Percentiles rank a stretch among this genome's conserved stretches.
phyloP scores from a whole-genome alignment of 1,140 invertebrate genomes.

The Micrasema longulum region DNA sequence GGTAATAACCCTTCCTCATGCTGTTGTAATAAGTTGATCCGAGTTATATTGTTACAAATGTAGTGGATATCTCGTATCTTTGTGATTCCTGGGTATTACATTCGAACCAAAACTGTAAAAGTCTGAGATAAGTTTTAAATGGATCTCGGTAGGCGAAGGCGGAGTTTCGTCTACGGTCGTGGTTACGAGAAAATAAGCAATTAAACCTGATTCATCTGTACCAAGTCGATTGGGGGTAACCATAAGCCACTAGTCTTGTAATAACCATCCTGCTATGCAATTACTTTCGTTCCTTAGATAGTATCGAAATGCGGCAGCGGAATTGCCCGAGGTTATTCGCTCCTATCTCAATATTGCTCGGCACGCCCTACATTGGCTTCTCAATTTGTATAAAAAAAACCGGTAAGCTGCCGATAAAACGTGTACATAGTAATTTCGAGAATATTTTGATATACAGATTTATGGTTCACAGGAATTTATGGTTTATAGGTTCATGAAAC shows the following conservation, averaged over 20 bases:
- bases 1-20: no score
- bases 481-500: no score
- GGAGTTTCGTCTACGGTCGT: not conserved
- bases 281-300: constrained; percentile 48
- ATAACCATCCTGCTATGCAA: constrained; percentile 44
- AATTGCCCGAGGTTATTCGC: constrained; percentile 31
- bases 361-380: constrained; percentile 5
- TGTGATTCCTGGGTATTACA: no score
- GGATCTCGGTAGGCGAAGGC: not conserved
- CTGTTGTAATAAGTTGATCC: no score
- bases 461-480: no score
- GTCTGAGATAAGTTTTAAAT: no score
- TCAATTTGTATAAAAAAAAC: constrained; percentile 12
- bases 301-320: constrained; percentile 44
- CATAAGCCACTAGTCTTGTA: constrained; percentile 42
- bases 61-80: no score
- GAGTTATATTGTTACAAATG: no score
- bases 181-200: constrained; percentile 37
- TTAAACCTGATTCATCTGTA: constrained; percentile 40
- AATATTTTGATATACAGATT: no score
- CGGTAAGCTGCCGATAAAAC: constrained; percentile 2
- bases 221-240: constrained; percentile 29
- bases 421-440: no score
- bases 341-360: not conserved
- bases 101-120: no score